These are phyloP conservation scores for Litoditis marina DNA, from an alignment of 2,888 invertebrate species.

Conservation along the genomic window DNA sequence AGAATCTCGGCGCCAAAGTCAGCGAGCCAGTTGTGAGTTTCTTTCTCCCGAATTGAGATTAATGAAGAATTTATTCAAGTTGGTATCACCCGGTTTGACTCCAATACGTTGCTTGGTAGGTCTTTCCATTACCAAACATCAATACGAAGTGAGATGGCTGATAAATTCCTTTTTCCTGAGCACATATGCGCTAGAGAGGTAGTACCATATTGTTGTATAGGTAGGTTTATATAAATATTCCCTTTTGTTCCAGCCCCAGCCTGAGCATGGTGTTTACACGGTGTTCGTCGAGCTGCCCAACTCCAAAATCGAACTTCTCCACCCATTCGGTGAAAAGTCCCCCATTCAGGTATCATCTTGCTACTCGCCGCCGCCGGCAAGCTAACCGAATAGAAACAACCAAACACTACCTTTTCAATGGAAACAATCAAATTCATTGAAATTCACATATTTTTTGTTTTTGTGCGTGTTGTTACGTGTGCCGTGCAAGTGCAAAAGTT, in stretches of 20 bases:
- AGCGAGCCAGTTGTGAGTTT: slow-evolving; percentile 60
- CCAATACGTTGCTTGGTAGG: neutral
- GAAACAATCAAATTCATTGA: no score
- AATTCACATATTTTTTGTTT: no score
- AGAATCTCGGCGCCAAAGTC: slow-evolving; percentile 68
- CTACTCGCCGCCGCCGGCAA: no score
- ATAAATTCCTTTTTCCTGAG: no score
- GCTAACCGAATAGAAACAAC: no score
- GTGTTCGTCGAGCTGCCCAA: slow-evolving; percentile 70
- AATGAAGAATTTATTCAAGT: neutral
- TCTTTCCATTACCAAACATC: no score
- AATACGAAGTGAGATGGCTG: no score
- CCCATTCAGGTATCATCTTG: slow-evolving; percentile 64
- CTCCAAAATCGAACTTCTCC: slow-evolving; percentile 69
- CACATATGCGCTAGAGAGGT: no score
- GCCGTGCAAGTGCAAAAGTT: no score
- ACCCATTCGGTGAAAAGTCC: slow-evolving; percentile 68
- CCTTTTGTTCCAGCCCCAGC: slow-evolving; percentile 63
- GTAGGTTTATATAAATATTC: neutral
- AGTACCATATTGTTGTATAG: neutral
- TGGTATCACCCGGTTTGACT: neutral
- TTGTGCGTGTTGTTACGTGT: no score
- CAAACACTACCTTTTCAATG: no score
- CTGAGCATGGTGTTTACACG: slow-evolving; percentile 69
- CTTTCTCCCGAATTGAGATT: neutral